Evolutionary conservation across 2,888 invertebrate species (phyloP), one percentile per base, ranked within the genome.

Genomic region (Fissipunctia ypsillon): DNA sequence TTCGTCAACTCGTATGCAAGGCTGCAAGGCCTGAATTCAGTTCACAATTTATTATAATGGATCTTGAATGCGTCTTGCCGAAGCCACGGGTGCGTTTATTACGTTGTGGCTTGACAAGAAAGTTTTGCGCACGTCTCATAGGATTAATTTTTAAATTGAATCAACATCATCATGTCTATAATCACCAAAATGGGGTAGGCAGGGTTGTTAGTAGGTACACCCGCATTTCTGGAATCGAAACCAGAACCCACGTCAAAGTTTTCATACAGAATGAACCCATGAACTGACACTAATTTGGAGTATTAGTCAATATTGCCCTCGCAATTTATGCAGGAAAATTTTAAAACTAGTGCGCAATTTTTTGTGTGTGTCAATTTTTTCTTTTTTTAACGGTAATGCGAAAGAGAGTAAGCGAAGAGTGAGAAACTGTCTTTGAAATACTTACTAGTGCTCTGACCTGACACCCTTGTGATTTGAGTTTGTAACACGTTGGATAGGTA

Each of bases 1-100:
- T 41, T 50, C 38, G n/a, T 41, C 38, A 54, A 65, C 22, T 43
- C 28, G 41, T 56, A 45, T 65, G 59, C 65, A 79, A 22, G 28
- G 22, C 19, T 77, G 45, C 60, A 65, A 14, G 28, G 7, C 10
- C 64, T 61, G 43, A 38, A 41, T 52, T 38, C 14, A 52, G 28
- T 25, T 63, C 22, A n/a, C 41, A 41, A 61, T 76, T 48, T 61
- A 28, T 48, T 61, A 28, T 28, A 48, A 54, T 61, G 60, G 48
- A 7, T 31, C 31, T 54, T 54, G 31, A 45, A 63, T 61, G 3
- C 14, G 14, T 31, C 19, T 41, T 41, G n/a, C 31, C 2, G 7
- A 14, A 41, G 25, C 16, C 28, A 56, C 38, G 22, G 3, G 16
- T 31, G 1, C 28, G 7, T 50, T 50, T 41, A 19, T 69, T 28